Percentiles rank a stretch among this genome's conserved stretches.
These are phyloP conservation scores for Dermolepida albohirtum DNA, from an alignment of 2,888 invertebrate genomes.

Conservation along the genomic window DNA sequence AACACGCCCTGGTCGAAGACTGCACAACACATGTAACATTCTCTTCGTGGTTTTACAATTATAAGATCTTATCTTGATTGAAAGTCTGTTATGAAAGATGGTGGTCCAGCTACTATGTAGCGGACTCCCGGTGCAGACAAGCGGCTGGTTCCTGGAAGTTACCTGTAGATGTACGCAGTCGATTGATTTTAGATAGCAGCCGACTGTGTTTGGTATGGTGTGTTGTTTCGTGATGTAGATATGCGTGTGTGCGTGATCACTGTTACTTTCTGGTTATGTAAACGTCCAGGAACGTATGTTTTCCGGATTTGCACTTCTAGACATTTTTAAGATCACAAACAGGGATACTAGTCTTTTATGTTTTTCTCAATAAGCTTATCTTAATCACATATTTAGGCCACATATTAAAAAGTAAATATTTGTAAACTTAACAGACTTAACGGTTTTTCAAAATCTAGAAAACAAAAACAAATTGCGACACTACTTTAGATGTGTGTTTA, in stretches of 20 bases:
- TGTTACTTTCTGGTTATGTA: constrained; percentile 25
- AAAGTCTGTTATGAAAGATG: constrained; percentile 31
- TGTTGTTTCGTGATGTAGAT: too few species aligned
- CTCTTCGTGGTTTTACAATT: constrained; percentile 23
- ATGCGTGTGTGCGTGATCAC: background rate
- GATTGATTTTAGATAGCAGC: constrained; percentile 24
- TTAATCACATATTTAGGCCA: too few species aligned
- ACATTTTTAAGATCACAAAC: constrained; percentile 4
- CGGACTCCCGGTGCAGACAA: background rate
- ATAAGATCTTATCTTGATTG: constrained; percentile 27
- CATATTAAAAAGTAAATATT: too few species aligned
- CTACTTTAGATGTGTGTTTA: too few species aligned
- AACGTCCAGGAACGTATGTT: constrained; percentile 25
- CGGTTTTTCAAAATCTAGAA: too few species aligned
- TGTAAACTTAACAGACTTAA: too few species aligned
- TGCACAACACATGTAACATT: constrained; percentile 14
- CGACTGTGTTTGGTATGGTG: constrained; percentile 1
- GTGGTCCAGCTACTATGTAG: background rate
- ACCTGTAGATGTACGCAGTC: constrained; percentile 10
- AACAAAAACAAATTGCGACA: too few species aligned
- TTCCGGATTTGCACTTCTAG: constrained; percentile 10
- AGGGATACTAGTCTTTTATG: too few species aligned
- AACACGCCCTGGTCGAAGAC: background rate
- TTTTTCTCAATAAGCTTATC: too few species aligned
- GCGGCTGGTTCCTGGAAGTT: constrained; percentile 12